phyloP scores from a whole-genome alignment of 2,113 vertebrate genomes.

The Pygathrix nemaeus region DNA sequence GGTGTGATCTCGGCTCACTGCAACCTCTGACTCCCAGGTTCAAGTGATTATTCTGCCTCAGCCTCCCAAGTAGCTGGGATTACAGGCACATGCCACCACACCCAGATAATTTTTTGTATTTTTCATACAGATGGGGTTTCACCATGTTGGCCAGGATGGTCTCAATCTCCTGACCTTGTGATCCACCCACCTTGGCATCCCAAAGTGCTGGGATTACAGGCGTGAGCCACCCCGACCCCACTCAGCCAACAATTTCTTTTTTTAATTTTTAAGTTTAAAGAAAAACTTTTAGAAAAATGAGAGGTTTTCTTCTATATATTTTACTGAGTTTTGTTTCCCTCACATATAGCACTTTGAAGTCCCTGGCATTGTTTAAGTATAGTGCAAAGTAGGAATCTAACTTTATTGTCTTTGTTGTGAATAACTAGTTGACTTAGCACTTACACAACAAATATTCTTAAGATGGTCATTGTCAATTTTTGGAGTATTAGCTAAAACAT shows the following conservation, averaged over 20 bases:
- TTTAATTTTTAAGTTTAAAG: background rate
- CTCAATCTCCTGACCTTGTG: no score
- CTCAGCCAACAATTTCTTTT: background rate
- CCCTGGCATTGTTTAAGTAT: background rate
- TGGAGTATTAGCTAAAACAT: background rate
- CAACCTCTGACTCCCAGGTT: no score
- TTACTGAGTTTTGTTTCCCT: background rate
- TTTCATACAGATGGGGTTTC: no score
- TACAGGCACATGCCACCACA: no score
- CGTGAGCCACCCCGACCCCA: no score
- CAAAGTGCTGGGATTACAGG: no score
- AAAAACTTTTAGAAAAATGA: background rate
- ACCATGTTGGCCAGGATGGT: no score
- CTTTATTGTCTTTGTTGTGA: background rate
- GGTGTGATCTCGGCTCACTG: no score
- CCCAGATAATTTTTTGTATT: no score
- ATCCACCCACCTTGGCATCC: no score
- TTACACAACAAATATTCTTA: background rate
- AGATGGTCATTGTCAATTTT: background rate
- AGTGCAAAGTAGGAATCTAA: background rate
- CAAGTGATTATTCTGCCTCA: no score
- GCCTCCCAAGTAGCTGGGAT: no score
- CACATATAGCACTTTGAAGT: background rate
- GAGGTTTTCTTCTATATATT: background rate
- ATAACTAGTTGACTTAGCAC: background rate